Conservation (phyloP, 2,797 vertebrate species). For the Molossus molossus region DNA sequence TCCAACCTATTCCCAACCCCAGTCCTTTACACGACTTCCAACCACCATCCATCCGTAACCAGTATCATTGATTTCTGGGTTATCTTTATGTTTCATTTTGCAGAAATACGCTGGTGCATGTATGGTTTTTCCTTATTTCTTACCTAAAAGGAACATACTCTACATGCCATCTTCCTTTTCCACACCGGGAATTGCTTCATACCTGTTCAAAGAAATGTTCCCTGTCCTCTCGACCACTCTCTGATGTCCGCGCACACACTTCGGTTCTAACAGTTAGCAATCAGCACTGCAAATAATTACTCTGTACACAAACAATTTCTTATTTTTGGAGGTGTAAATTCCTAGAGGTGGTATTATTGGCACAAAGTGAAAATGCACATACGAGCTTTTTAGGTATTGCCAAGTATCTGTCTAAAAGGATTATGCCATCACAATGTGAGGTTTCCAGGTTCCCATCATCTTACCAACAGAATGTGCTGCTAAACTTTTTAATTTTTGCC, state of each 20-base stretch:
- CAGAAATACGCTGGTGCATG: not conserved
- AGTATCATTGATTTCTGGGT: not conserved
- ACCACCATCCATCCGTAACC: not conserved
- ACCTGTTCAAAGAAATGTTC: not conserved
- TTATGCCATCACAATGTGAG: not conserved
- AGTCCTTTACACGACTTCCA: not conserved
- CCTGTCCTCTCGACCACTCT: not conserved
- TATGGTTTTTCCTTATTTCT: not conserved
- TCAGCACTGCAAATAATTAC: not conserved
- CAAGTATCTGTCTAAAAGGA: not conserved
- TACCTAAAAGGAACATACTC: not conserved
- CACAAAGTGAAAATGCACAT: not conserved
- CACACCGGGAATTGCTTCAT: not conserved
- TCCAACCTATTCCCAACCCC: not conserved
- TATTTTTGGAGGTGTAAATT: not conserved
- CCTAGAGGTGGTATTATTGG: slow-evolving; percentile 15
- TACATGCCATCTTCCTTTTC: not conserved
- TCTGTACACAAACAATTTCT: not conserved
- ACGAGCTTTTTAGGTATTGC: not conserved
- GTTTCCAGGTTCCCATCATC: not conserved
- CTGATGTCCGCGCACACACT: not conserved
- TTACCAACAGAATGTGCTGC: not conserved
- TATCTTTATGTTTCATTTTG: not conserved
- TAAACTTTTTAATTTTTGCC: not conserved
- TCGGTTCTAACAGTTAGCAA: not conserved